Evolutionary conservation across 2,888 invertebrate genomes (phyloP), one percentile per base, ranked within the genome.

Genomic region (Lucinisca nassula): DNA sequence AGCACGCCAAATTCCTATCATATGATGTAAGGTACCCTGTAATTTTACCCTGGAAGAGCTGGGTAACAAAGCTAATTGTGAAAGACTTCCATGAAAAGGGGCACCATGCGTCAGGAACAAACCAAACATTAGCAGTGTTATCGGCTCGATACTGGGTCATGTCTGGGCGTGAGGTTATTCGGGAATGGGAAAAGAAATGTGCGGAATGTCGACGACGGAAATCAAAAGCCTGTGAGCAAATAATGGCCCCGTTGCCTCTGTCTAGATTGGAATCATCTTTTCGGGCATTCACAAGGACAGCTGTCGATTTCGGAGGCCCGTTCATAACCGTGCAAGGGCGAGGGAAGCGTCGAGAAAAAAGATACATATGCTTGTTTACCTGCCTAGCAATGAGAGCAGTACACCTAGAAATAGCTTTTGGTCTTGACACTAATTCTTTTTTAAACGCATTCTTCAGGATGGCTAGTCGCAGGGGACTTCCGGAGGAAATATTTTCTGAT

Each of bases 171-270:
- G 51, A 51, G 51, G 51, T 51, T n/a, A 82, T 84, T 72, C 24
- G 79, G 30, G 17, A 70, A 10, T 79, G 49, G 32, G 79, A 79
- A 70, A 49, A 24, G 21, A 49, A 4, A 17, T 79, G 72, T 72
- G 37, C 51, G 21, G 45, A 72, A 51, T 79, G 72, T 72, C 70
- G 55, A 79, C 32, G 35, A n/a, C 72, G 49, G 0, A 72, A 72
- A 51, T 32, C 72, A n/a, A 67, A 79, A 35, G 49, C 24, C 10
- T 21, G 35, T 21, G 49, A 70, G n/a, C 79, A 79, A 35, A 72
- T 72, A n/a, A 72, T 79, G 79, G 79, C 35, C 6, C 72, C 72
- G 38, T 35, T 79, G 24, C 72, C 79, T 51, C 51, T 51, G 21
- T 51, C 51, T 14, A 51, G 51, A 51, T 21, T 51, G 21, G 21